Conservation (phyloP, 1,140 invertebrate species). For the Zaprionus tsacasi region DNA sequence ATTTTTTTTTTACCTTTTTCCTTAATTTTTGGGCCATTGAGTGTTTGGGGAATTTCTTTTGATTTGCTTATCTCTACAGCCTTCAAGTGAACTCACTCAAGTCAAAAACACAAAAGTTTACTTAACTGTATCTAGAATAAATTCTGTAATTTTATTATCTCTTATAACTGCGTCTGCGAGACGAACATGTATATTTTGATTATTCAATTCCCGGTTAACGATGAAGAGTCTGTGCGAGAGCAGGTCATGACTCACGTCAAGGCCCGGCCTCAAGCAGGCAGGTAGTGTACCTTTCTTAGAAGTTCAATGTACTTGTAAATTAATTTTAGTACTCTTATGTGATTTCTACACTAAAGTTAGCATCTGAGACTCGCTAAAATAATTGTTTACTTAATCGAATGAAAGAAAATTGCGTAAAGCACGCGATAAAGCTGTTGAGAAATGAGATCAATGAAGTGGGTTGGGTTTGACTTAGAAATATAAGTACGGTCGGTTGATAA, state of each 20-base stretch:
- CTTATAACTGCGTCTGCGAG: constrained; percentile 23
- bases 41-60: constrained; percentile 43
- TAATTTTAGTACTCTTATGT: constrained; percentile 6
- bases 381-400: neutral
- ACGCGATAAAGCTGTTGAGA: neutral
- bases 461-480: neutral
- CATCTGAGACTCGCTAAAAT: neutral
- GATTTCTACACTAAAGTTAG: neutral
- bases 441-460: neutral
- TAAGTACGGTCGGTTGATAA: no score
- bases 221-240: constrained; percentile 46
- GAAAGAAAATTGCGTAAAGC: neutral
- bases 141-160: constrained; percentile 41
- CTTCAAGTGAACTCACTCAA: constrained; percentile 62
- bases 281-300: constrained; percentile 65
- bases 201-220: constrained; percentile 41
- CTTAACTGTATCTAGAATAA: constrained; percentile 78
- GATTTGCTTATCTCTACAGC: constrained; percentile 14
- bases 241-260: constrained; percentile 62
- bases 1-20: neutral
- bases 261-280: constrained; percentile 28
- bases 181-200: constrained; percentile 33
- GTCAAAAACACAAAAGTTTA: constrained; percentile 66
- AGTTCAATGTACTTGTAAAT: constrained; percentile 55
- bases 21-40: constrained; percentile 38